Evolutionary conservation across 2,113 vertebrate genomes (phyloP).

Genomic region (Periophthalmus modestus): DNA sequence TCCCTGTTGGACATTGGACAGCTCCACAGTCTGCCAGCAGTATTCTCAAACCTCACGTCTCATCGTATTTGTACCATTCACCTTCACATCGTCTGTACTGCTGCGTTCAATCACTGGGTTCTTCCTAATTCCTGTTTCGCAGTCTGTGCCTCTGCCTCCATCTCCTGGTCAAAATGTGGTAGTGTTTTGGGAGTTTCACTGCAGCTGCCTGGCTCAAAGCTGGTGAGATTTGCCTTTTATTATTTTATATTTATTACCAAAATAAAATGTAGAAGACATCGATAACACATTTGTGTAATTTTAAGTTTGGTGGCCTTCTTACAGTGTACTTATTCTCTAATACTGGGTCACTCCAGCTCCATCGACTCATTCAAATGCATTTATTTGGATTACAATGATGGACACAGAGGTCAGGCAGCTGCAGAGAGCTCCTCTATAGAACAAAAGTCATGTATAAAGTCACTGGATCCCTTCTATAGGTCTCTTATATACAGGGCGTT

Average conservation of each 20-base stretch:
- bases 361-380: background rate
- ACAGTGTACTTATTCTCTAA: constrained; percentile 6
- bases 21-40: constrained; percentile 85
- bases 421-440: constrained; percentile 67
- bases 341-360: constrained; percentile 50
- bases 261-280: background rate
- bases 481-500: constrained; percentile 78
- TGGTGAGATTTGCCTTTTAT: constrained; percentile 17
- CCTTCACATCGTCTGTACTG: constrained; percentile 70
- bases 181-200: constrained; percentile 56
- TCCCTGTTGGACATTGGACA: constrained; percentile 54
- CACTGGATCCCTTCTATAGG: constrained; percentile 66
- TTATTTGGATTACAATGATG: constrained; percentile 17
- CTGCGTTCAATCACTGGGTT: constrained; percentile 67
- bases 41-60: constrained; percentile 92
- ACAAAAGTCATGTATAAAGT: constrained; percentile 76
- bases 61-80: constrained; percentile 95
- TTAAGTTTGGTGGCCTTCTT: constrained; percentile 4
- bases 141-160: constrained; percentile 55
- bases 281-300: constrained; percentile 6
- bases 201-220: constrained; percentile 73
- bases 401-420: constrained; percentile 70
- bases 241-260: background rate
- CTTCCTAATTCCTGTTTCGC: constrained; percentile 28
- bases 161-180: constrained; percentile 57